Base-by-base conservation (phyloP, 2,113 vertebrate genomes). In the Pseudonaja textilis region DNA sequence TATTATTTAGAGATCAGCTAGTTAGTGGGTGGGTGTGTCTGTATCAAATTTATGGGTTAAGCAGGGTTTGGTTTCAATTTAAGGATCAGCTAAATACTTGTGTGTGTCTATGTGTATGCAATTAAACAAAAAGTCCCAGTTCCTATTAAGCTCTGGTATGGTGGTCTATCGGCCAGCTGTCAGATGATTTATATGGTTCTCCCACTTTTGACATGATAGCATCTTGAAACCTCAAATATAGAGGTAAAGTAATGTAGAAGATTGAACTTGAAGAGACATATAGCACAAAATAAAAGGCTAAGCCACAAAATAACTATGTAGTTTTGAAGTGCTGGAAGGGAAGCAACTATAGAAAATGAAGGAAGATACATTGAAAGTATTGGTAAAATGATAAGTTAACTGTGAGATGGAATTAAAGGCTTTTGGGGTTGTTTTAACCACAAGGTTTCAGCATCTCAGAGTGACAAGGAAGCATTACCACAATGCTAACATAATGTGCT, bases 291-390 rank as follows among this genome's bases (percentile, higher is more conserved):
- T 89, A 92, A 95, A 96, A 90, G 7, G 93, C 94, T 96, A 96
- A 96, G 89, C 95, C 95, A 95, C 96, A 95, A 95, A 81, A 95
- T 93, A 92, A 95, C 69, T 81, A 95, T 64, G 90, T 88, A 92
- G 88, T 47, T 95, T 55, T 89, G 54, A 93, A 93, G 74, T 93
- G 93, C 91, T 45, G 95, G 89, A 89, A 92, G 92, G 93, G 90
- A 88, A 91, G 95, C 90, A 93, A 91, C 95, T 96, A 92, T 93
- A 95, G 87, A 89, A 94, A 95, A 93, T 52, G 90, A 81, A 88
- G 54, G 89, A 94, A 94, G 95, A 92, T 69, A 64, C 94, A 89
- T 89, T 54, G 88, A 92, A 89, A 89, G 42, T 86, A 47, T 86
- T 81, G 42, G 89, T 92, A 88, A 92, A 64, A 92, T 64, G 50